phyloP scores from a whole-genome alignment of 2,113 vertebrate genomes.

The Syrmaticus mikado region DNA sequence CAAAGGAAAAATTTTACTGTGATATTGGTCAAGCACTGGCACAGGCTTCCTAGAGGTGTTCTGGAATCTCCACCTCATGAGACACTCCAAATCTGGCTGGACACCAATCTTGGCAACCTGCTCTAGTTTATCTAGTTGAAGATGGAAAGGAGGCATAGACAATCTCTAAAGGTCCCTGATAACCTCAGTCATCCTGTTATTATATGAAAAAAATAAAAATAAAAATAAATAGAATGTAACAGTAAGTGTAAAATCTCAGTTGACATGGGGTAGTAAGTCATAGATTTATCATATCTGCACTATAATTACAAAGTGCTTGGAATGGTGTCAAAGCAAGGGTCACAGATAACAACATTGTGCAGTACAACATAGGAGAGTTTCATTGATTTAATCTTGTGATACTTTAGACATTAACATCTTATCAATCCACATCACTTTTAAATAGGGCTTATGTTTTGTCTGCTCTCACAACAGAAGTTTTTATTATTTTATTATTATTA shows the following conservation, averaged over 20 bases:
- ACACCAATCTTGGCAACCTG: accelerated
- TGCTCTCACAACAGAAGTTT: background rate
- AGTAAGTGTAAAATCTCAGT: background rate
- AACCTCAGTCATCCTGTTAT: background rate
- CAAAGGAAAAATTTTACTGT: background rate
- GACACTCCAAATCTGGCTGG: background rate
- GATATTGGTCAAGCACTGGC: background rate
- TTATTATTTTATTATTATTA: too few relatives aligned
- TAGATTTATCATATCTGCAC: background rate
- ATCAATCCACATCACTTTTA: background rate
- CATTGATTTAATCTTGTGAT: background rate
- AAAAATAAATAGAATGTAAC: background rate
- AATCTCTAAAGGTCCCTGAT: background rate
- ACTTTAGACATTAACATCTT: background rate
- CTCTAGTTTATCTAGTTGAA: background rate
- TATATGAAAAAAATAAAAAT: background rate
- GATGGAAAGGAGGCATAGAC: background rate
- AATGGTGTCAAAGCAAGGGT: background rate
- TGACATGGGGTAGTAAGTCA: background rate
- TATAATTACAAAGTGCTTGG: background rate
- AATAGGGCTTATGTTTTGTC: background rate
- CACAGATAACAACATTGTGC: background rate
- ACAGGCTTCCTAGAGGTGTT: background rate
- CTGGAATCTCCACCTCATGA: background rate
- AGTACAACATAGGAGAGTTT: background rate